phyloP scores from a whole-genome alignment of 2,888 invertebrate species.

The Apamea monoglypha region DNA sequence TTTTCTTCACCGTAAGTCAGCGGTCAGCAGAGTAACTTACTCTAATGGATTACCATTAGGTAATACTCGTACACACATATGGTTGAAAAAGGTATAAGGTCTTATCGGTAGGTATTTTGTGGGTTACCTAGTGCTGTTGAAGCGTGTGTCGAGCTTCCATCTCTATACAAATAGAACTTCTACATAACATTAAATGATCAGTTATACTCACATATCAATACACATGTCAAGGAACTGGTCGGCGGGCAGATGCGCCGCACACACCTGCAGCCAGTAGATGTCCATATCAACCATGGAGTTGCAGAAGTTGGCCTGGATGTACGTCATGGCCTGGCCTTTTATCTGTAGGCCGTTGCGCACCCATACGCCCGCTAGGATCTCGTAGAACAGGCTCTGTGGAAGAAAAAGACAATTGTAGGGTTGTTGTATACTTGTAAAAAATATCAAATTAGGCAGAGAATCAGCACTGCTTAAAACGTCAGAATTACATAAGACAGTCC shows the following conservation, averaged over 20 bases:
- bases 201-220: conserved; percentile 93
- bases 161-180: background rate
- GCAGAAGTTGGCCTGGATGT: conserved; percentile 99
- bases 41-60: too few relatives aligned
- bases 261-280: conserved; percentile 98
- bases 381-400: conserved; percentile 97
- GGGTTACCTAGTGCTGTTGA: background rate
- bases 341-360: conserved; percentile 99
- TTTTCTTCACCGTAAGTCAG: background rate
- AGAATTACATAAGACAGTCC: background rate
- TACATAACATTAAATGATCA: background rate
- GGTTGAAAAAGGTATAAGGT: background rate
- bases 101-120: background rate
- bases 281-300: conserved; percentile 99
- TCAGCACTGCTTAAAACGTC: background rate
- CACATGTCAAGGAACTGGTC: conserved; percentile 96
- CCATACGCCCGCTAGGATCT: conserved; percentile 98
- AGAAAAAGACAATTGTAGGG: conserved; percentile 37
- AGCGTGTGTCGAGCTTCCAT: background rate
- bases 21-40: background rate
- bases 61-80: background rate
- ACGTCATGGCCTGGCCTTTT: conserved; percentile 99
- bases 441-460: background rate
- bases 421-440: background rate
- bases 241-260: conserved; percentile 96